Base-by-base conservation (phyloP, 2,888 invertebrate genomes). In the Ecdyonurus torrentis region DNA sequence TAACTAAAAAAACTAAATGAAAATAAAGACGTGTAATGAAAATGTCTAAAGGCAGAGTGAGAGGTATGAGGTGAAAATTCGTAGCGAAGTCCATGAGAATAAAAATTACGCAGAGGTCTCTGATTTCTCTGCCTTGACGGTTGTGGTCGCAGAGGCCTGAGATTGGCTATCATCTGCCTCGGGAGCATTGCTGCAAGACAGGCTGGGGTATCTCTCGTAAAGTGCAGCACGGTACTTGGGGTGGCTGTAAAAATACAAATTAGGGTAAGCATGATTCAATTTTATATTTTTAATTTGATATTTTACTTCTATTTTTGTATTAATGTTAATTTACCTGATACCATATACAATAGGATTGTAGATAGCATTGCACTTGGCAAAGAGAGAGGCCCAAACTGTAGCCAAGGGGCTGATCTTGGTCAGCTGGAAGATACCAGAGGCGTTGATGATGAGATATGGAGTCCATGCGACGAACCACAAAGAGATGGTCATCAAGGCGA, bases 391-490 rank as follows among this genome's bases (percentile, higher is more conserved):
- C 89, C 91, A 90, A 74, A 91, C 90, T 62, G 90, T 90, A 67
- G 85, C 85, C 67, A 91, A 77, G 19, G 91, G 91, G 67, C 81
- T 87, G 69, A 91, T 84, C 59, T 82, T 83, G 58, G 81, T 79
- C 63, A 82, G 81, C 70, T 87, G 84, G 71, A 91, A 89, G 63
- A 91, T 83, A 58, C 91, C 91, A 66, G 86, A 78, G 71, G 81
- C 86, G 75, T 91, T 91, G 71, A 91, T 87, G 62, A 91, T 83
- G 67, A 90, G 76, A 71, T 92, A 93, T 5, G 92, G 92, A 23
- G 91, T 90, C 94, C 94, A 95, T 59, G 92, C 91, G 81, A 91
- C 83, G 78, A 93, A 87, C 90, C 92, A 95, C 68, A 93, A 76
- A 0, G 88, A 83, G 70, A 94, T 90, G 65, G 92, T 93, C 81